Base-by-base conservation (phyloP, 2,797 vertebrate species). In the Dallia pectoralis region DNA sequence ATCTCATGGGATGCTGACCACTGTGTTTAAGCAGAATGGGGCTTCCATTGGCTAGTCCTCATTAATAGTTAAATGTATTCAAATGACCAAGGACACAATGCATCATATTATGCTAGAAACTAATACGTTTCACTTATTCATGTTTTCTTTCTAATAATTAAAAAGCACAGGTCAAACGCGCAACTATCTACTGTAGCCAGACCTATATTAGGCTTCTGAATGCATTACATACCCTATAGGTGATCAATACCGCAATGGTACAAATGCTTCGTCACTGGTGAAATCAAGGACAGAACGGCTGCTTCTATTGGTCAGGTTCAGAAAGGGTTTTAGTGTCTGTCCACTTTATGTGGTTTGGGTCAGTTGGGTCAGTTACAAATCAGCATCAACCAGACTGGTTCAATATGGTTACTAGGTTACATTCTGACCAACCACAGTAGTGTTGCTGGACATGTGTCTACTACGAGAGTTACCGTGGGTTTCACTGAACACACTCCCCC, bases 401-500 rank as follows among this genome's bases (percentile, higher is more conserved):
- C 61, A n/a, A 29, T 64, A 40, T 16, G 29, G 27, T 63, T n/a
- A n/a, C 16, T 63, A 5, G 61, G 51, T 56, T 9, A 40, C 5
- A 44, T 44, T 44, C 53, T 27, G 53, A 25, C 53, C 9, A 25
- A 59, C 11, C 53, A 59, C 11, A 3, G 6, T 59, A 27, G 53
- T 59, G 53, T 59, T 59, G 25, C 16, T 18, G 62, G 22, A 64
- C 30, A 32, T 7, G 18, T 32, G 5, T 32, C 47, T 16, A 32
- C 32, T 29, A 27, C 51, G 15, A 59, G 8, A 53, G 67, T 29
- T 69, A 69, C 47, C 67, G 27, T 51, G 27, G 47, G 18, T 69
- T 51, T 27, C 51, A 85, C 77, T 83, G 85, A 86, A 81, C 81
- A 82, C 74, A 74, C 68, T 69, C 67, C 76, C 70, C 74, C 76